These are phyloP conservation scores for Umimayanthus chanpuru DNA, from an alignment of 92 coral and sea anemone genomes.

Conservation along the genomic window DNA sequence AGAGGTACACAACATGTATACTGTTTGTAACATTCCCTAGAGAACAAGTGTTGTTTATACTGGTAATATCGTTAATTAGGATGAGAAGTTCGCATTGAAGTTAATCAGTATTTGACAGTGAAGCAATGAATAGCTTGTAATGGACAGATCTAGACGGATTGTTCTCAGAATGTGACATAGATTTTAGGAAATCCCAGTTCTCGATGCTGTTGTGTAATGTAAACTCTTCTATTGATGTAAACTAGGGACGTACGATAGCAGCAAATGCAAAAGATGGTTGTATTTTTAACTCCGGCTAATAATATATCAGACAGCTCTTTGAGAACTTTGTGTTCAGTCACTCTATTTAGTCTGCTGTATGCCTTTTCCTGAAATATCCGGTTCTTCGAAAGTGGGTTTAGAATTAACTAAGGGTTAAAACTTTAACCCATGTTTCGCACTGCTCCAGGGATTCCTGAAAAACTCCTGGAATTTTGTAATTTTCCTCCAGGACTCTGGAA, in stretches of 20 bases:
- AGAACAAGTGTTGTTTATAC: background rate
- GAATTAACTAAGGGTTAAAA: no score
- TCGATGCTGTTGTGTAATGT: slow-evolving; percentile 2
- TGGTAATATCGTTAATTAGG: slow-evolving; percentile 1
- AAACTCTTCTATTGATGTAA: background rate
- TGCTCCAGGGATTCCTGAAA: no score
- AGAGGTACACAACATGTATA: background rate
- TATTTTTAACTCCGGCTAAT: slow-evolving; percentile 21
- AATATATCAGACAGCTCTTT: slow-evolving; percentile 16
- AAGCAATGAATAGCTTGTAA: background rate
- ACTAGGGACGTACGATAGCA: background rate
- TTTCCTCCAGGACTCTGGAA: no score
- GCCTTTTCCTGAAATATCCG: background rate
- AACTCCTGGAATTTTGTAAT: no score
- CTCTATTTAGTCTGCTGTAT: background rate
- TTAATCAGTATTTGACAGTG: background rate
- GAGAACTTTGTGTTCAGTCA: background rate
- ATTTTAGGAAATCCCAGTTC: background rate
- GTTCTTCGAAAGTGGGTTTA: background rate
- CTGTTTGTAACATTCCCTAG: background rate
- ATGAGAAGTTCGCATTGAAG: background rate
- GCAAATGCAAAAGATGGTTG: slow-evolving; percentile 11
- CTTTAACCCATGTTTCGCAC: no score
- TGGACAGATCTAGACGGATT: background rate
- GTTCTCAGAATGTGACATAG: background rate